Evolutionary conservation across 2,113 vertebrate species (phyloP).

Genomic region (Pterophyllum scalare): DNA sequence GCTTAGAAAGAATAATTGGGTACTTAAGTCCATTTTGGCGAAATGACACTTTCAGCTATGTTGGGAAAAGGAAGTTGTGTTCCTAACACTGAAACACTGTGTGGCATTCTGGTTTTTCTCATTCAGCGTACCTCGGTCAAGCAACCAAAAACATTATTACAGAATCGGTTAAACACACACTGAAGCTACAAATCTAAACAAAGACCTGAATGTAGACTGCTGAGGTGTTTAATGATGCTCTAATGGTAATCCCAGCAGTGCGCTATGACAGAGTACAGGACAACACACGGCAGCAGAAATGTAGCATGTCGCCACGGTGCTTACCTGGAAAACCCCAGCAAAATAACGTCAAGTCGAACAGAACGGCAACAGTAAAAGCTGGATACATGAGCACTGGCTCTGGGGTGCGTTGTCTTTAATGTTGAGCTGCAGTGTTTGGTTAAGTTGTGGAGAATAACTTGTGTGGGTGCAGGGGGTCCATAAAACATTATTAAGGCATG

Average conservation of each 20-base stretch:
- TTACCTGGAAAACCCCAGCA: neutral
- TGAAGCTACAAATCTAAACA: too few relatives aligned
- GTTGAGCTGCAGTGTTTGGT: slow-evolving; percentile 3
- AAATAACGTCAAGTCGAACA: neutral
- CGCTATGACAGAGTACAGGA: neutral
- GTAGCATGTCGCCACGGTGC: neutral
- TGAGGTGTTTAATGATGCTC: neutral
- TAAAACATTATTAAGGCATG: slow-evolving; percentile 7
- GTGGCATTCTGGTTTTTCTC: neutral
- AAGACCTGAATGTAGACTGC: neutral
- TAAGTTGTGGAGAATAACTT: slow-evolving; percentile 5
- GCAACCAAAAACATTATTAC: neutral
- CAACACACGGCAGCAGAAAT: neutral
- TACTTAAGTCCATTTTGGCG: neutral
- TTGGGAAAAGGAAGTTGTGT: neutral
- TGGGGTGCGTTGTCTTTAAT: neutral
- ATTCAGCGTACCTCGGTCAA: neutral
- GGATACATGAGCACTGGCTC: neutral
- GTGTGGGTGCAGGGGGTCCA: too few relatives aligned
- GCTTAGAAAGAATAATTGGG: neutral
- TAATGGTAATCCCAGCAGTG: too few relatives aligned
- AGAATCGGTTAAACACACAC: neutral
- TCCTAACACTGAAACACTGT: neutral
- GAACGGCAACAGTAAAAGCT: neutral
- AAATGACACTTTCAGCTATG: neutral